Evolutionary conservation across 23 tunicate species (phyloP).

Genomic region (Diplosoma virens): DNA sequence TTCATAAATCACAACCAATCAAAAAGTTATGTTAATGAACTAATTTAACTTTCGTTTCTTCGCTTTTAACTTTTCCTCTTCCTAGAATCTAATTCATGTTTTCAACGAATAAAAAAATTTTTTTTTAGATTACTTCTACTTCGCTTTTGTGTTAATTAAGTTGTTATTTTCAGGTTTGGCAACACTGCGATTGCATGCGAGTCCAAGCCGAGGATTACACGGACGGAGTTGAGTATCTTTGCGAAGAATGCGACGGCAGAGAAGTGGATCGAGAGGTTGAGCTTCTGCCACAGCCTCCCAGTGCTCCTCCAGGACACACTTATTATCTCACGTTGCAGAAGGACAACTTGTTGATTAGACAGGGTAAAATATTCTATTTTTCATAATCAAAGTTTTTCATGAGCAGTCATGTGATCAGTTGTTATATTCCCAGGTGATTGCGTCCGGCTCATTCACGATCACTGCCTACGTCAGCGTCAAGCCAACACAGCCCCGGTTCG

Average conservation of each 20-base stretch:
- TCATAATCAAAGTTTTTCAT: not conserved
- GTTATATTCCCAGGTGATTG: constrained; percentile 67
- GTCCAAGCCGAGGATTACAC: constrained; percentile 48
- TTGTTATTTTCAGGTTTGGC: constrained; percentile 86
- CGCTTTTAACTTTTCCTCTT: no score
- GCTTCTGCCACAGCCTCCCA: constrained; percentile 81
- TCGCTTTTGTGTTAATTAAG: no score
- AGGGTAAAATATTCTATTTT: constrained; percentile 34
- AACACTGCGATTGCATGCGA: constrained; percentile 91
- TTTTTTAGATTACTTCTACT: no score
- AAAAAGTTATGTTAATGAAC: no score
- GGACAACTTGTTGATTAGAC: constrained; percentile 62
- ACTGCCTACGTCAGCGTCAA: constrained; percentile 60
- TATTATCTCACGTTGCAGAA: constrained; percentile 67
- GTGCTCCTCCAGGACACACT: constrained; percentile 93
- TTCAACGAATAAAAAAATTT: no score
- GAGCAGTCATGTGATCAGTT: not conserved
- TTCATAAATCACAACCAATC: no score
- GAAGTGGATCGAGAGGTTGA: constrained; percentile 58
- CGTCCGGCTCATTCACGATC: constrained; percentile 75
- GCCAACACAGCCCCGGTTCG: constrained; percentile 50
- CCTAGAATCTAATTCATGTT: no score
- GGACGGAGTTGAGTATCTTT: constrained; percentile 50
- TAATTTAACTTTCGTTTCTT: no score
- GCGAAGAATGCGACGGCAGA: constrained; percentile 79